Base-by-base conservation (phyloP, 2,888 invertebrate genomes). In the Drosophila rellima region DNA sequence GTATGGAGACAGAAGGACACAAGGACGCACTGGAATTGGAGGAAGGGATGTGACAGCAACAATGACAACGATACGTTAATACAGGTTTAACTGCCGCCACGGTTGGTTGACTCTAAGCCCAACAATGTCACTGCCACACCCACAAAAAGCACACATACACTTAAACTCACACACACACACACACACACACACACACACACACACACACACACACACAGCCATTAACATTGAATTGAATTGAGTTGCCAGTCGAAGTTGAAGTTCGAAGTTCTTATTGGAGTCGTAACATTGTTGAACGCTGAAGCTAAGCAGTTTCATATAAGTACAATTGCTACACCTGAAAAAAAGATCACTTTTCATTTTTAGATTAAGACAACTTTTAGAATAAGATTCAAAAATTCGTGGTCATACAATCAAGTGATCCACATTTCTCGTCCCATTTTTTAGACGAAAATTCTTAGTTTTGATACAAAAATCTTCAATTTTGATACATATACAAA, bases 31-130 rank as follows among this genome's bases (percentile, higher is more conserved):
- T 3, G 11, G 26, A 10, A 0, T 5, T 23, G 13, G 45, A 2
- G 15, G 6, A 8, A 7, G 26, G 26, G 51, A 54, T 67, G 47
- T 67, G 67, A 76, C 70, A 70, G 72, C 68, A 74, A 67, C 70
- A 78, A 65, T 78, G 70, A 67, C 78, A 79, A 57, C 69, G 82
- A 76, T 70, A 81, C 78, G 75, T 80, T 78, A 78, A 81, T 80
- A 68, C 78, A 70, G 78, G 78, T 70, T 79, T 70, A 78, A 79
- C 81, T 80, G 78, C 74, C 74, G 78, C 70, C 55, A 74, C 67
- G 68, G 63, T 20, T 64, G 67, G 69, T 64, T 74, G 67, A 45
- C 64, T 62, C 59, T 67, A 62, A 68, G 77, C 55, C 55, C 47
- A 57, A 42, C 51, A 56, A 63, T 61, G 56, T 71, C 67, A 70